Base-by-base conservation (phyloP, 2,113 vertebrate genomes). In the Plecotus auritus region DNA sequence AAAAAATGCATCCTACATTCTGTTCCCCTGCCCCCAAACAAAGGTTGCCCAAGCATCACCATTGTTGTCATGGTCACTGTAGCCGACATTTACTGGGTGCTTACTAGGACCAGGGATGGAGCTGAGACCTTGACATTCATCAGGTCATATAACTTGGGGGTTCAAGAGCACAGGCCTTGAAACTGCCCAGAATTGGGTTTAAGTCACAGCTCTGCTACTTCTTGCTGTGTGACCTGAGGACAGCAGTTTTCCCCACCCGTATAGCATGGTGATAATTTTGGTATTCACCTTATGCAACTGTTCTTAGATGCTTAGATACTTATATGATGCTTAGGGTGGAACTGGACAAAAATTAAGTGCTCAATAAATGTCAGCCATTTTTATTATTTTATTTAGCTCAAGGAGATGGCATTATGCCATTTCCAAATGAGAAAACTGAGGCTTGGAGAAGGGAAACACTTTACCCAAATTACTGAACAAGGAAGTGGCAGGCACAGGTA, bases 391-490 rank as follows among this genome's bases (percentile, higher is more conserved):
- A 7, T n/a, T 91, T 59, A 76, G 35, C 9, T 45, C 16, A 73
- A 74, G 35, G 54, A 73, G 73, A 83, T 59, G 20, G 49, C 9
- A 64, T 7, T 1, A 0, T 16, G 17, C 18, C 28, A 32, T 82
- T 85, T 66, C 91, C 23, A 92, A 72, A 87, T 51, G 54, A 66
- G 61, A 6, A 96, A 94, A 93, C 67, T 37, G 47, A 88, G 78
- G 47, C 37, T 51, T 12, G 18, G 78, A 82, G 67, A 85, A 81
- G 51, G 37, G 26, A 80, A 83, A 30, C 12, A 11, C 9, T 47
- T 76, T 49, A 73, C 18, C 42, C 22, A 51, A 12, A 40, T 69
- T 22, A 74, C 18, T 2, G 10, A 59, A 81, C 30, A 49, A n/a
- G 30, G 23, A 35, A 28, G 64, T 28, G 85, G n/a, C 11, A 26